Evolutionary conservation across 2,113 vertebrate genomes (phyloP), one percentile per base, ranked within the genome.

Genomic region (Muntiacus reevesi): DNA sequence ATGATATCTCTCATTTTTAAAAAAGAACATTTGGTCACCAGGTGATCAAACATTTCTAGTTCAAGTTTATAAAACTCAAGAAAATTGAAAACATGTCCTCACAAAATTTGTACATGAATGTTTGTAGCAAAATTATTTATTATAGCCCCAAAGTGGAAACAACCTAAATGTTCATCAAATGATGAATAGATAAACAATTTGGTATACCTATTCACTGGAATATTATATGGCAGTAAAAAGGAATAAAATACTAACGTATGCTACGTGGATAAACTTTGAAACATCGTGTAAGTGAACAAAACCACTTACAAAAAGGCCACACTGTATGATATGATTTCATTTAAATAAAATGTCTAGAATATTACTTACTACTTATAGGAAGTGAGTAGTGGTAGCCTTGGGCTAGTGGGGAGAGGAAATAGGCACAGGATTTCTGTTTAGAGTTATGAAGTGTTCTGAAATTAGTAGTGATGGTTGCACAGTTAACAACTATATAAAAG

Each of bases 11-110:
- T 57, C 17, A 36, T 71, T 71, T 85, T 95, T 87, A 1, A 16
- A 87, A 93, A 97, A 76, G 45, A 95, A 95, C 30, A 82, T 57
- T 94, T 94, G 71, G 40, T 57, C 74, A 67, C 43, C 81, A 47
- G 16, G 43, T 33, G 57, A 87, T 45, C 9, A 4, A 89, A 45
- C 16, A 27, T 36, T 90, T 94, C 57, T 12, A 84, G 33, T 79
- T 55, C 33, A 57, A 92, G 52, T 84, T 81, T 91, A 19, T 81
- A 45, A 79, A 87, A 82, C 45, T 57, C 30, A 95, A 83, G 90
- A 89, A 86, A 62, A 62, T 50, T 88, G 33, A 95, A 97, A 93
- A 57, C 33, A 30, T 60, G 52, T 62, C 88, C 12, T 40, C 30
- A 62, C 8, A 87, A 96, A 94, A 43, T 33, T 14, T 88, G 30